Conservation (phyloP, 2,113 vertebrate species). For the Athene cunicularia region DNA sequence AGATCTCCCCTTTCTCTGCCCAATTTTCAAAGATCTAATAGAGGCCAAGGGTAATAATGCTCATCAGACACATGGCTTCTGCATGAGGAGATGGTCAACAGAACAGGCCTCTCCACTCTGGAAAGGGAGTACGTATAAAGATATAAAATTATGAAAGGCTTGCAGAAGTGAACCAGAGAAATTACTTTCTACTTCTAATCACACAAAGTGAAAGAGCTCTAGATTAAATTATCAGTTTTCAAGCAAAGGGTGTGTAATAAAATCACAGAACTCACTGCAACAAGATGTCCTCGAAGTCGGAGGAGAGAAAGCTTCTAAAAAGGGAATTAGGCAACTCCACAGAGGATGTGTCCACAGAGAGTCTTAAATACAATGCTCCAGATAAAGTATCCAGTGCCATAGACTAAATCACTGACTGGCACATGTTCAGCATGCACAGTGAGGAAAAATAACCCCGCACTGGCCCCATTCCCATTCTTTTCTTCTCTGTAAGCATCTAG, state of each 20-base stretch:
- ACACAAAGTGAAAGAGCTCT: neutral
- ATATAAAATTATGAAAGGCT: neutral
- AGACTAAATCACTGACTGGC: slow-evolving; percentile 2
- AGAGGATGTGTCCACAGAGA: neutral
- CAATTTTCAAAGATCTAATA: neutral
- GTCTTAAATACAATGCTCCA: neutral
- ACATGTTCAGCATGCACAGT: neutral
- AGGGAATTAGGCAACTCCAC: neutral
- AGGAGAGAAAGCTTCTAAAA: neutral
- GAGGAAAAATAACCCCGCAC: neutral
- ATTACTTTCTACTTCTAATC: slow-evolving; percentile 8
- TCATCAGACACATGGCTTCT: neutral
- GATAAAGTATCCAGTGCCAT: neutral
- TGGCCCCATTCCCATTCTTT: neutral
- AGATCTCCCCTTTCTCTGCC: neutral
- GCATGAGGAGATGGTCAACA: neutral
- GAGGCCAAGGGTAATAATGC: neutral
- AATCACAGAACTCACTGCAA: neutral
- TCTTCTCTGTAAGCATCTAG: neutral
- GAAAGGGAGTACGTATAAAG: neutral
- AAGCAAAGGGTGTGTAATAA: neutral
- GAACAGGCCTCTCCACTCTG: neutral
- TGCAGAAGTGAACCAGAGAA: neutral
- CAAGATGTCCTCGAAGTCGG: neutral
- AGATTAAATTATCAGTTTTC: neutral